Base-by-base conservation (phyloP, 2,888 invertebrate genomes). In the Orthonevra nobilis region DNA sequence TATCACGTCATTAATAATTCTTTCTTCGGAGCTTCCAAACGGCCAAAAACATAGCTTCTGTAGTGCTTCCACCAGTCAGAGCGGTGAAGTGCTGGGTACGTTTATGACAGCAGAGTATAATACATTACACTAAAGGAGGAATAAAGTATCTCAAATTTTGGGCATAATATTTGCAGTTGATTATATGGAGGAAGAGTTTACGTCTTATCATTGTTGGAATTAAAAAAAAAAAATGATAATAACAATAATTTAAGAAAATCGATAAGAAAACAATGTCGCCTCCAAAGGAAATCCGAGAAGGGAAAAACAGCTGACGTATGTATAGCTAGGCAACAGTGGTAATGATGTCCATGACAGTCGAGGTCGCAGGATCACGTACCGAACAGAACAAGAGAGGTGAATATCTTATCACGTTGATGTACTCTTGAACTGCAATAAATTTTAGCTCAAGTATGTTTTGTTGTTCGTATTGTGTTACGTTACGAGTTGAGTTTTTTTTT, bases 1-100 rank as follows among this genome's bases (percentile, higher is more conserved):
- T 69, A 77, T 82, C 74, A 72, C 52, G 64, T 82, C 82, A 81
- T 82, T 82, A 81, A 82, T 82, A 82, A 82, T 82, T 81, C 50
- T n/a, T n/a, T n/a, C 54, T 70, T 26, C 50, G 52, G 50, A 64
- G 50, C 52, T 54, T 14, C 2, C 2, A 40, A 15, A 30, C 14
- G 38, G 26, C 9, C n/a, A n/a, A n/a, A n/a, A 10, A 15, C 23
- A 19, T 5, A 38, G 12, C 50, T n/a, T n/a, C n/a, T n/a, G n/a
- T n/a, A 19, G 9, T 48, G 30, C 54, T 19, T 5, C 50, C 20
- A 58, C 40, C 20, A 15, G 17, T 73, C 61, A 50, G 52, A 17
- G 46, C 38, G 34, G 38, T 26, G 26, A 58, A 48, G 48, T 48
- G 26, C 36, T 52, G 44, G 34, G 23, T 52, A n/a, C n/a, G 23